These are phyloP conservation scores for Dallia pectoralis DNA, from an alignment of 2,797 vertebrate species.

Conservation along the genomic window DNA sequence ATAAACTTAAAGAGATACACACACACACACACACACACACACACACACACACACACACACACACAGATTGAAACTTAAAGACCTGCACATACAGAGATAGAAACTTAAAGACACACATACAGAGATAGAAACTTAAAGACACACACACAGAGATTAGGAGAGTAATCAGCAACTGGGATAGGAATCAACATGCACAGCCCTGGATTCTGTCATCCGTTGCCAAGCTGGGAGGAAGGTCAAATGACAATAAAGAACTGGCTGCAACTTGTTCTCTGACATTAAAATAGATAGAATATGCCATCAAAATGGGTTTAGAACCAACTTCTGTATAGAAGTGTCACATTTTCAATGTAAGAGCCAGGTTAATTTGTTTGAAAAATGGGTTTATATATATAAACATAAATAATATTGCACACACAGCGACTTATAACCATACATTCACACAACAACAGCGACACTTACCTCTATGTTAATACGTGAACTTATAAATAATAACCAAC, in stretches of 20 bases:
- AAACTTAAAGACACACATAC: neutral
- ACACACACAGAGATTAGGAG: neutral
- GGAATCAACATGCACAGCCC: constrained; percentile 29
- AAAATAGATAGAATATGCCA: neutral
- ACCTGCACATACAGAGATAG: too few species aligned
- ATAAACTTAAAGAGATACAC: too few species aligned
- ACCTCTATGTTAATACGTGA: too few species aligned
- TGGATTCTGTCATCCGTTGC: constrained; percentile 11
- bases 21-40: neutral
- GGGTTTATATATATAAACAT: too few species aligned
- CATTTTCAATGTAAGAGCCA: too few species aligned
- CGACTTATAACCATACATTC: too few species aligned
- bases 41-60: constrained; percentile 2
- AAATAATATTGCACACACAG: too few species aligned
- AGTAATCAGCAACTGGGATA: constrained; percentile 29
- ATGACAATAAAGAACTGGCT: constrained; percentile 23
- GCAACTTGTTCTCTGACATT: constrained; percentile 7
- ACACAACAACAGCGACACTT: too few species aligned
- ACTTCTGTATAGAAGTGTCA: neutral
- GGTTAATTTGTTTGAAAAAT: too few species aligned
- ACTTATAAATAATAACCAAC: too few species aligned
- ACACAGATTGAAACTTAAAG: too few species aligned
- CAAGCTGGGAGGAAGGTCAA: constrained; percentile 29
- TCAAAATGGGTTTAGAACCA: neutral
- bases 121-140: neutral